phyloP scores from a whole-genome alignment of 2,797 vertebrate species.

The Hippoglossus hippoglossus region DNA sequence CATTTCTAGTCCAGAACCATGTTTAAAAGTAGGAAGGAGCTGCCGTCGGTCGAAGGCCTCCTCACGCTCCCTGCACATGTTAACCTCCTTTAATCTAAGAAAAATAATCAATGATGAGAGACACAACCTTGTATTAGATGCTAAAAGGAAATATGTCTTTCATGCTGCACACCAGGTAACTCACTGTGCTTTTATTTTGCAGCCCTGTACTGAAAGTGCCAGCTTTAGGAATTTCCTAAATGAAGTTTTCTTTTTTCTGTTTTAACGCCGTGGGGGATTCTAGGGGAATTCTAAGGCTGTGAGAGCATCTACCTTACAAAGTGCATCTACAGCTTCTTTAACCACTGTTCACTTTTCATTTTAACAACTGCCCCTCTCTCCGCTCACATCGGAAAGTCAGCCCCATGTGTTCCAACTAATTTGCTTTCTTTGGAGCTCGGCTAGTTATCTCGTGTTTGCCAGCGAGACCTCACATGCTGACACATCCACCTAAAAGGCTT shows the following conservation, averaged over 20 bases:
- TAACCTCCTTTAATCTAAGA: conserved; percentile 4
- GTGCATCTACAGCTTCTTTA: conserved; percentile 18
- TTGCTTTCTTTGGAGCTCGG: not conserved
- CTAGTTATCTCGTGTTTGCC: not conserved
- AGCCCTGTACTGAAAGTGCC: not conserved
- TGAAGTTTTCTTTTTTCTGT: not conserved
- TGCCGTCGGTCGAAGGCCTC: conserved; percentile 8
- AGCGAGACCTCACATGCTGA: not conserved
- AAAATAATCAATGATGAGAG: conserved; percentile 1
- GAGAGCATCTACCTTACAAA: conserved; percentile 15
- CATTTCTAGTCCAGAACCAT: conserved; percentile 50
- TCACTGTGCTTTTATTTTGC: not conserved
- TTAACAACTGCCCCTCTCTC: conserved; percentile 3
- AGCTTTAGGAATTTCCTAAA: conserved; percentile 7
- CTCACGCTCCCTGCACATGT: conserved; percentile 7
- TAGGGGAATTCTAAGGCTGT: not conserved
- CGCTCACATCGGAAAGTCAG: not conserved
- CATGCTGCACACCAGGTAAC: not conserved
- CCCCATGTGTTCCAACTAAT: conserved; percentile 8
- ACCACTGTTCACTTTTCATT: conserved; percentile 19
- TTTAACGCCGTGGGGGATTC: conserved; percentile 14
- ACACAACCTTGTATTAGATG: not conserved
- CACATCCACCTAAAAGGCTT: not conserved
- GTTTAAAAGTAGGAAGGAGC: conserved; percentile 50
- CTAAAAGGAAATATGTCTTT: not conserved